Percentiles rank a stretch among this genome's conserved stretches.
Evolutionary conservation across 1,140 invertebrate genomes (phyloP).

Genomic region (Acromyrmex charruanus): DNA sequence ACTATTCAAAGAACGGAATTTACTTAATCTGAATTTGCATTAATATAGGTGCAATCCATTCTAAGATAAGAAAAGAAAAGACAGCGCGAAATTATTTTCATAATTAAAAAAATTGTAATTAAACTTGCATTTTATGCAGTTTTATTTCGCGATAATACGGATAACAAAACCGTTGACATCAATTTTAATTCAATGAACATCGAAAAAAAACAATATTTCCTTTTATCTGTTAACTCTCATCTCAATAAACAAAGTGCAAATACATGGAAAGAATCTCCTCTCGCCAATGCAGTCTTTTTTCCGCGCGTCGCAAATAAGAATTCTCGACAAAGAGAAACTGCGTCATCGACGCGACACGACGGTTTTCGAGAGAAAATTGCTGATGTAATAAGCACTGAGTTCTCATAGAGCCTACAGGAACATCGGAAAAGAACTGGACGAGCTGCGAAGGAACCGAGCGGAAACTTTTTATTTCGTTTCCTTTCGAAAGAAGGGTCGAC

Average conservation of each 20-base stretch:
- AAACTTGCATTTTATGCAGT: neutral
- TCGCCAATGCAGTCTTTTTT: constrained; percentile 16
- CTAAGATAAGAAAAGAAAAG: neutral
- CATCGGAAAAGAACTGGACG: constrained; percentile 36
- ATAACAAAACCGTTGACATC: neutral
- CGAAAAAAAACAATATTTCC: neutral
- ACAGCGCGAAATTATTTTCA: neutral
- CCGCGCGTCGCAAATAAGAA: constrained; percentile 31
- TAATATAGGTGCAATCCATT: neutral
- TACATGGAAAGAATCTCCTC: neutral
- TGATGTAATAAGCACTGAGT: constrained; percentile 46
- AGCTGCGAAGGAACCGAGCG: constrained; percentile 31
- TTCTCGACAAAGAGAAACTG: neutral
- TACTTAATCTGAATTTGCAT: neutral
- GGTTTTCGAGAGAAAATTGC: constrained; percentile 37
- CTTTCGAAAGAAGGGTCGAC: constrained; percentile 24
- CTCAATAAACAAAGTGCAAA: constrained; percentile 37
- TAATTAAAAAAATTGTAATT: neutral
- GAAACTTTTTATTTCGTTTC: constrained; percentile 57
- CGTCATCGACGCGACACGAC: no score
- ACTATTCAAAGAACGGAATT: neutral
- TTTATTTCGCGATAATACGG: neutral
- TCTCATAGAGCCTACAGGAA: constrained; percentile 46
- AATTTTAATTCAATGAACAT: neutral
- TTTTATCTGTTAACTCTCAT: neutral